A percentile compares a stretch with the other conserved stretches of the same genome.
These are phyloP conservation scores for Crocidura indochinensis DNA, from an alignment of 2,797 vertebrate species.

Conservation along the genomic window DNA sequence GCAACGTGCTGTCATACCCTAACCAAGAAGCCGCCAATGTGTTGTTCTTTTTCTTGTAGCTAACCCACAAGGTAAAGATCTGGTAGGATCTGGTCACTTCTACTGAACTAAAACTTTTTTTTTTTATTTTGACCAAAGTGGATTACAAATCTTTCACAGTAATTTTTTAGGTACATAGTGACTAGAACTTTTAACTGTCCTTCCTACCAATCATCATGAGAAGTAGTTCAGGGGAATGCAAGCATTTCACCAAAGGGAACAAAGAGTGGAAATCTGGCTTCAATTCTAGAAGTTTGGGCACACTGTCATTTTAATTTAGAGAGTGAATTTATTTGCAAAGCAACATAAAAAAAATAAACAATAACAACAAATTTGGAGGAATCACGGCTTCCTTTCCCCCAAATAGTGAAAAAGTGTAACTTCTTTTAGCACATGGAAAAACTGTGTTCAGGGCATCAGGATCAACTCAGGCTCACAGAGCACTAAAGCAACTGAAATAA, in stretches of 20 bases:
- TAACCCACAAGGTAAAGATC: neutral
- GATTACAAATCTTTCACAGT: too few relatives aligned
- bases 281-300: slow-evolving; percentile 5
- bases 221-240: slow-evolving; percentile 4
- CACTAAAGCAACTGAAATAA: slow-evolving; percentile 55
- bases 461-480: neutral
- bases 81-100: neutral
- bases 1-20: neutral
- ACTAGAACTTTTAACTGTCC: slow-evolving; percentile 35
- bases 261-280: slow-evolving; percentile 6
- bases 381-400: neutral
- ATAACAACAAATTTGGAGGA: neutral
- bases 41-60: neutral
- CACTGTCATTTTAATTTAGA: slow-evolving; percentile 5
- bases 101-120: slow-evolving; percentile 20
- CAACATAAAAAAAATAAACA: neutral
- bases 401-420: neutral
- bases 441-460: neutral
- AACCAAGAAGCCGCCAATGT: neutral
- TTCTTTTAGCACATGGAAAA: neutral
- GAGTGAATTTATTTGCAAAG: slow-evolving; percentile 24
- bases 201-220: slow-evolving; percentile 12
- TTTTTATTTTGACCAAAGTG: too few relatives aligned
- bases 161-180: neutral
- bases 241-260: neutral